These are phyloP conservation scores for Tolypeutes matacus DNA, from an alignment of 2,797 vertebrate genomes.

Conservation along the genomic window DNA sequence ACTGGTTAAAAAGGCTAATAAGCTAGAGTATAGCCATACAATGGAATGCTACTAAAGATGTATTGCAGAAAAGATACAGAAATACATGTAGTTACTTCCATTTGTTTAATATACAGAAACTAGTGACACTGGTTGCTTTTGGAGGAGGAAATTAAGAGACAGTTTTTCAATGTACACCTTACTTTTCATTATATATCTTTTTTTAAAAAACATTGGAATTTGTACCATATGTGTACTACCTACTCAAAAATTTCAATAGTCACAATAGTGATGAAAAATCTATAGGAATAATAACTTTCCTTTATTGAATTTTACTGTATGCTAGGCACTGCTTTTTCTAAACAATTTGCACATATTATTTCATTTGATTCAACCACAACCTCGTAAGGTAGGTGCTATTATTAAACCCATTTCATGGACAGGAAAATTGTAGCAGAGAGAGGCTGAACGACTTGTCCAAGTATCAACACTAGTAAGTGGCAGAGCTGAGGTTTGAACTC, in stretches of 20 bases:
- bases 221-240: background rate
- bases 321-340: background rate
- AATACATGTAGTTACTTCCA: background rate
- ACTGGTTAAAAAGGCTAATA: background rate
- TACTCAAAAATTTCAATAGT: conserved; percentile 29
- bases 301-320: conserved; percentile 23
- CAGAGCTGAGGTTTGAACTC: conserved; percentile 27
- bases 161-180: background rate
- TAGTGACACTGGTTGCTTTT: background rate
- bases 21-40: background rate
- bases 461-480: background rate
- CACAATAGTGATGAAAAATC: background rate
- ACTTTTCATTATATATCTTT: conserved; percentile 5
- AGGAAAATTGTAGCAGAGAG: background rate
- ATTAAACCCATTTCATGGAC: background rate
- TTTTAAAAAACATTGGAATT: background rate
- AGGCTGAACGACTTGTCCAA: background rate
- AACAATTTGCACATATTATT: background rate
- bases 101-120: background rate
- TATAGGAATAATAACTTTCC: background rate
- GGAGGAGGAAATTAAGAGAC: background rate
- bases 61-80: background rate
- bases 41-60: background rate
- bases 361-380: background rate
- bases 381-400: background rate